Conservation (phyloP, 2,888 invertebrate genomes). For the Neoitamus cyanurus region DNA sequence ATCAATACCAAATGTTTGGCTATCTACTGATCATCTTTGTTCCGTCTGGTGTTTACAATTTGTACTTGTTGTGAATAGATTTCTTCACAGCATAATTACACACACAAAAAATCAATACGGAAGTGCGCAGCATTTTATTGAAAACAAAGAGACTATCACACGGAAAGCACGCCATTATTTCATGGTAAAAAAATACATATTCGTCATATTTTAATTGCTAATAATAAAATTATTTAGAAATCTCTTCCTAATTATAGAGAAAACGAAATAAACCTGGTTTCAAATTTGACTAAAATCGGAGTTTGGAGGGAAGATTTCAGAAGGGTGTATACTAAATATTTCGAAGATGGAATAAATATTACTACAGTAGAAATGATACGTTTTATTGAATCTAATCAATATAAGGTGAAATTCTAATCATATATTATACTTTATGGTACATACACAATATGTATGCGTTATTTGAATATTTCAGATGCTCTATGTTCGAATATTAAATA, state of each 20-base stretch:
- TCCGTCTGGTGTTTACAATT: conserved; percentile 95
- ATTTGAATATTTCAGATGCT: conserved; percentile 65
- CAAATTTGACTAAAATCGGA: conserved; percentile 50
- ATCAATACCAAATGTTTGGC: conserved; percentile 84
- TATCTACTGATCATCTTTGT: conserved; percentile 88
- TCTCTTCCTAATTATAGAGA: conserved; percentile 45
- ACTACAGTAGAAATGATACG: conserved; percentile 61
- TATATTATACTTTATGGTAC: not conserved
- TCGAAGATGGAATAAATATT: conserved; percentile 58
- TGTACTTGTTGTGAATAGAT: conserved; percentile 79
- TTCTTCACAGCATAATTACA: conserved; percentile 84
- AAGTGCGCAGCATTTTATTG: conserved; percentile 56
- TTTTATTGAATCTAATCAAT: conserved; percentile 58
- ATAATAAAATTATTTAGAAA: conserved; percentile 45
- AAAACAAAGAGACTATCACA: conserved; percentile 59
- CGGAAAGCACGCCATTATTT: conserved; percentile 60
- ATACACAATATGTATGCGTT: not conserved
- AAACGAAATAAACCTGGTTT: not conserved
- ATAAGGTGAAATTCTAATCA: conserved; percentile 57
- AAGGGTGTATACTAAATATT: conserved; percentile 60
- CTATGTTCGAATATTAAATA: conserved; percentile 75
- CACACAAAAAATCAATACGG: conserved; percentile 57
- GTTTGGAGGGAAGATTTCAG: conserved; percentile 71
- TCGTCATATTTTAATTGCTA: not conserved
- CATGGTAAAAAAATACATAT: conserved; percentile 56